phyloP scores from a whole-genome alignment of 2,888 invertebrate species.

The Eupithecia subumbrata region DNA sequence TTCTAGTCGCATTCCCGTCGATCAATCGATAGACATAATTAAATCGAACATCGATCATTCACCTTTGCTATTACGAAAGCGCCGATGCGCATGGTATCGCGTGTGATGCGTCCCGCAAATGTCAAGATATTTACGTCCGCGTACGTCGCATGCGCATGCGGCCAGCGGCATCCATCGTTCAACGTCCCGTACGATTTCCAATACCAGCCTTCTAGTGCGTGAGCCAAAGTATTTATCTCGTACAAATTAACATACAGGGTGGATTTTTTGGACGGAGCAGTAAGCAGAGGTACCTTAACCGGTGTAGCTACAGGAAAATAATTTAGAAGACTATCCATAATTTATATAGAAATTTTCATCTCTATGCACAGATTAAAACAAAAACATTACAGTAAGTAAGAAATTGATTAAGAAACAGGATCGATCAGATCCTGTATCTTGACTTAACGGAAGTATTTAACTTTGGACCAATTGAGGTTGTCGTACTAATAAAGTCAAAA shows the following conservation, averaged over 20 bases:
- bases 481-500: too few relatives aligned
- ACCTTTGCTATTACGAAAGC: slow-evolving; percentile 61
- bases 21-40: slow-evolving; percentile 20
- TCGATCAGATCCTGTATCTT: too few relatives aligned
- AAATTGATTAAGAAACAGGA: too few relatives aligned
- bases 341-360: too few relatives aligned
- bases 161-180: slow-evolving; percentile 49
- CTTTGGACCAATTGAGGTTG: too few relatives aligned
- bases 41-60: slow-evolving; percentile 70
- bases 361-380: too few relatives aligned
- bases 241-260: slow-evolving; percentile 1
- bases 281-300: too few relatives aligned
- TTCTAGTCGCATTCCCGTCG: slow-evolving; percentile 29
- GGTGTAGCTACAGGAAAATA: too few relatives aligned
- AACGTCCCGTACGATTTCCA: slow-evolving; percentile 64
- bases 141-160: slow-evolving; percentile 47
- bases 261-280: too few relatives aligned
- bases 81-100: slow-evolving; percentile 40
- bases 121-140: slow-evolving; percentile 76
- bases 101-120: slow-evolving; percentile 62
- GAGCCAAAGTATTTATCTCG: slow-evolving; percentile 3
- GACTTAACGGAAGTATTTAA: too few relatives aligned
- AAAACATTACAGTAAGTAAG: too few relatives aligned
- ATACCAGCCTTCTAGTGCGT: slow-evolving; percentile 30
- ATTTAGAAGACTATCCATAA: too few relatives aligned